These are phyloP conservation scores for Hyles euphorbiae DNA, from an alignment of 1,140 invertebrate genomes.

Conservation along the genomic window DNA sequence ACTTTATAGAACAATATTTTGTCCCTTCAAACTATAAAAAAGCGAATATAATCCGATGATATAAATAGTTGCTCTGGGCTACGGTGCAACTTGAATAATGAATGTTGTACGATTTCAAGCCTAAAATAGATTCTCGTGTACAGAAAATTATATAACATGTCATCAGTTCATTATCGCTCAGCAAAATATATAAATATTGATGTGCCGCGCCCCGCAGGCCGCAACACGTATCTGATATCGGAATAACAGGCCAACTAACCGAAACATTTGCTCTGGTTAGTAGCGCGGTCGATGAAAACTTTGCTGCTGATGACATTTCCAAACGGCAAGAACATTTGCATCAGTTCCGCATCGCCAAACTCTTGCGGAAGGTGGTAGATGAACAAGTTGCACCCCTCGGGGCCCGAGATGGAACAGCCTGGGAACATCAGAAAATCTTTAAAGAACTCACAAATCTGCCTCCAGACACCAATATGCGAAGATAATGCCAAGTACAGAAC, in stretches of 20 bases:
- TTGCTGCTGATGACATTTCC: constrained; percentile 99
- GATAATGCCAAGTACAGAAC: not conserved
- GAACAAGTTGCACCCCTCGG: constrained; percentile 99
- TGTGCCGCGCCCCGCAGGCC: too few species aligned
- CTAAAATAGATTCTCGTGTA: too few species aligned
- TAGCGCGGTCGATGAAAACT: constrained; percentile 99
- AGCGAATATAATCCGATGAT: too few species aligned
- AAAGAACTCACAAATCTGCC: constrained; percentile 77
- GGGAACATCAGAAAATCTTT: constrained; percentile 82
- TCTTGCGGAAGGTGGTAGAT: constrained; percentile 99
- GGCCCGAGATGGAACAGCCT: constrained; percentile 96
- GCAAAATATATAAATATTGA: too few species aligned
- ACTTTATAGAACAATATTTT: too few species aligned
- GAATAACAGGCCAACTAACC: constrained; percentile 78
- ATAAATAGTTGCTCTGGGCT: too few species aligned
- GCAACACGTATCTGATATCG: too few species aligned
- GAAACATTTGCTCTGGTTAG: constrained; percentile 99
- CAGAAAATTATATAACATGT: too few species aligned
- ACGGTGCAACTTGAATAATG: too few species aligned
- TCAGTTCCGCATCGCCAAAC: constrained; percentile 98
- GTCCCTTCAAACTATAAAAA: too few species aligned
- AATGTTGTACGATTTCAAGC: too few species aligned
- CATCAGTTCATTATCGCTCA: too few species aligned
- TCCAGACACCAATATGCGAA: constrained; percentile 50
- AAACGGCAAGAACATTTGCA: constrained; percentile 99